Percentiles rank a stretch among this genome's conserved stretches.
Conservation (phyloP, 2,888 invertebrate species). For the Geotrupes spiniger region DNA sequence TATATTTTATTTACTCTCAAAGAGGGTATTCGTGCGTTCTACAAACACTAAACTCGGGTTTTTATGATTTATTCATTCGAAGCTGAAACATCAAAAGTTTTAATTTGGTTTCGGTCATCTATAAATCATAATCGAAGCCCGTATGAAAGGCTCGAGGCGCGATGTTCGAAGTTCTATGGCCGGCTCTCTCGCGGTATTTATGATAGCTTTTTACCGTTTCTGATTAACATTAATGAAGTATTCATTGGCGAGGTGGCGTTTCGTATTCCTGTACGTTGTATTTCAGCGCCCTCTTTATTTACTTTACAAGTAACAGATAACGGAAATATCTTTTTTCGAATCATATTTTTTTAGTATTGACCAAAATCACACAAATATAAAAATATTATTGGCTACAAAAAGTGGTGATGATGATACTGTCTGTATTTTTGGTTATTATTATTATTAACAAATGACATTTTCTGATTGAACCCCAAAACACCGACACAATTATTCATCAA, state of each 20-base stretch:
- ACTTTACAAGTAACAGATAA: too few species aligned
- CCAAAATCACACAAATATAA: too few species aligned
- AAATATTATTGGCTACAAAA: too few species aligned
- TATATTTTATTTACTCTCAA: slow-evolving; percentile 1
- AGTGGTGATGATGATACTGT: neutral
- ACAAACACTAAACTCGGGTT: slow-evolving; percentile 1
- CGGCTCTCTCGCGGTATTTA: slow-evolving; percentile 30
- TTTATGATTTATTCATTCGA: neutral
- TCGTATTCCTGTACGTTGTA: too few species aligned
- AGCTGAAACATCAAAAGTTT: slow-evolving; percentile 19
- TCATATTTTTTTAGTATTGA: too few species aligned
- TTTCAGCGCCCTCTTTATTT: too few species aligned
- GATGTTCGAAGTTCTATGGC: slow-evolving; percentile 26
- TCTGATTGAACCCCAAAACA: too few species aligned
- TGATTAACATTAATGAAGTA: slow-evolving; percentile 39
- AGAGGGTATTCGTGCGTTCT: neutral
- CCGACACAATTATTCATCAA: too few species aligned
- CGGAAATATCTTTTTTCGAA: too few species aligned
- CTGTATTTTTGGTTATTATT: neutral
- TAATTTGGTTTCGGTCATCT: slow-evolving; percentile 32
- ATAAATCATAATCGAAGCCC: slow-evolving; percentile 33
- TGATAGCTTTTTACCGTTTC: slow-evolving; percentile 37
- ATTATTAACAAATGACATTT: too few species aligned
- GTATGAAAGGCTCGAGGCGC: slow-evolving; percentile 29
- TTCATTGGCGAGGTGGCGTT: slow-evolving; percentile 22